Evolutionary conservation across 2,797 vertebrate species (phyloP).

Genomic region (Pagetopsis macropterus): DNA sequence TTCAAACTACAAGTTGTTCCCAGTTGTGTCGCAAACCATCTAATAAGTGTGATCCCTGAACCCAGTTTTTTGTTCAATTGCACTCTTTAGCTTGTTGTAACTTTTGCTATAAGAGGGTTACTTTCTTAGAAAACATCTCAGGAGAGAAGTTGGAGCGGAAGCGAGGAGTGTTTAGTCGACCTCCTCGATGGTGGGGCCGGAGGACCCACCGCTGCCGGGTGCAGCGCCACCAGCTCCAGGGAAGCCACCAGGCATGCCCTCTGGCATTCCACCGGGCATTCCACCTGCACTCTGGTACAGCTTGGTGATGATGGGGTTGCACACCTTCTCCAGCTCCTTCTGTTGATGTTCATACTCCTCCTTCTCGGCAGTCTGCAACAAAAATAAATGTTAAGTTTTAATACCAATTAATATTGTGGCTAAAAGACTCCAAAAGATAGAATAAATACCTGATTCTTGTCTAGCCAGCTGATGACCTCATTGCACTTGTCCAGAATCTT

Average conservation of each 20-base stretch:
- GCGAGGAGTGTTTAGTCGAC: slow-evolving; percentile 79
- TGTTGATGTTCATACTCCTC: slow-evolving; percentile 88
- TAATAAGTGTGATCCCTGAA: slow-evolving; percentile 58
- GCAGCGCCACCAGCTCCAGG: slow-evolving; percentile 84
- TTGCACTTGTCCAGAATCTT: slow-evolving; percentile 95
- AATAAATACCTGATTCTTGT: slow-evolving; percentile 92
- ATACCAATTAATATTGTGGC: slow-evolving; percentile 70
- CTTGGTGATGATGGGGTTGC: slow-evolving; percentile 88
- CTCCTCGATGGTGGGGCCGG: slow-evolving; percentile 88
- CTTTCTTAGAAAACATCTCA: slow-evolving; percentile 66
- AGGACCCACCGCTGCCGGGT: slow-evolving; percentile 82
- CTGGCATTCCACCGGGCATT: slow-evolving; percentile 89
- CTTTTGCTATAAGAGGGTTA: slow-evolving; percentile 71
- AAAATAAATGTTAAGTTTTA: background rate
- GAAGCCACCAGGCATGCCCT: slow-evolving; percentile 88
- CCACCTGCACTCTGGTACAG: slow-evolving; percentile 87
- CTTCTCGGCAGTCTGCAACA: slow-evolving; percentile 83
- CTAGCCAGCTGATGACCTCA: slow-evolving; percentile 94
- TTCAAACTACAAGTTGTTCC: slow-evolving; percentile 54
- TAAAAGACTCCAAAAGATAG: no score
- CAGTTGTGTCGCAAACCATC: slow-evolving; percentile 43
- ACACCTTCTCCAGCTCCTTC: slow-evolving; percentile 88
- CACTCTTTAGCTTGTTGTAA: slow-evolving; percentile 69
- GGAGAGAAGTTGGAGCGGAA: background rate
- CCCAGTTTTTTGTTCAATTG: slow-evolving; percentile 48